phyloP scores from a whole-genome alignment of 2,797 vertebrate genomes.

The Knipowitschia caucasica region DNA sequence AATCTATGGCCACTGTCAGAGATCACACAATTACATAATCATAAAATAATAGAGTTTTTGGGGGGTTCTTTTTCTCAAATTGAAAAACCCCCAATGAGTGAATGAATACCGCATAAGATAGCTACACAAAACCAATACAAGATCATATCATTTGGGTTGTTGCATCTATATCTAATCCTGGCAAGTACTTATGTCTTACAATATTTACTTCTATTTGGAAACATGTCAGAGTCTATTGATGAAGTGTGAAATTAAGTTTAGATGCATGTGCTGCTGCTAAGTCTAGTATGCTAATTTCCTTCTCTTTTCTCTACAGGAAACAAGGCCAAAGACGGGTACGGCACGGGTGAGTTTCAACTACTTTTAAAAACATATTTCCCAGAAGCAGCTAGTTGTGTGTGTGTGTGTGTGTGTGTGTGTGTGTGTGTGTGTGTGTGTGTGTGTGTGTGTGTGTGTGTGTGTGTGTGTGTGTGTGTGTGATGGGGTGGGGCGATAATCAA shows the following conservation, averaged over 20 bases:
- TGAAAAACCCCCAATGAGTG: too few species aligned
- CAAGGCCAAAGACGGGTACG: constrained; percentile 96
- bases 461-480: too few species aligned
- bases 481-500: constrained; percentile 8
- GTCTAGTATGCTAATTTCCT: not conserved
- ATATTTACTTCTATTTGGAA: not conserved
- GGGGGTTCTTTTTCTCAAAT: too few species aligned
- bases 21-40: constrained; percentile 28
- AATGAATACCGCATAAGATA: too few species aligned
- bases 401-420: too few species aligned
- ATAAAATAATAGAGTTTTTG: too few species aligned
- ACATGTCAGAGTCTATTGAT: not conserved
- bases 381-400: too few species aligned
- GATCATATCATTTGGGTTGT: constrained; percentile 18
- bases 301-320: constrained; percentile 75
- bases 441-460: too few species aligned
- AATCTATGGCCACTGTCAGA: constrained; percentile 37
- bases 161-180: not conserved
- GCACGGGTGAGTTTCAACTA: constrained; percentile 81
- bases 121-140: too few species aligned
- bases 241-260: not conserved
- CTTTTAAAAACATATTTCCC: not conserved
- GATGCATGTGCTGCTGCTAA: not conserved
- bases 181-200: not conserved
- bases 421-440: too few species aligned